These are phyloP conservation scores for Lomographa bimaculata DNA, from an alignment of 2,888 invertebrate genomes.

Conservation along the genomic window DNA sequence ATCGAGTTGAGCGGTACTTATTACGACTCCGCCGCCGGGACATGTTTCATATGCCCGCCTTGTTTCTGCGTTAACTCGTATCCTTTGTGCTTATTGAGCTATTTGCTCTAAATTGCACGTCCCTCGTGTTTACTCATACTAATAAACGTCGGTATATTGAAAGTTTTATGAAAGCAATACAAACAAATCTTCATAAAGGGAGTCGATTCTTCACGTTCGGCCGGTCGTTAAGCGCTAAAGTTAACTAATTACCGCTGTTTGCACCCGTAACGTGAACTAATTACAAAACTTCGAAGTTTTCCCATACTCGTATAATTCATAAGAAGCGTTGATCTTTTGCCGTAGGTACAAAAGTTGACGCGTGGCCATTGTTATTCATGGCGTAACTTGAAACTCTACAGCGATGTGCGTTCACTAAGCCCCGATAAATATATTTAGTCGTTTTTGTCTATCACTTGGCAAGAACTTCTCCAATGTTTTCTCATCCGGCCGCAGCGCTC, in stretches of 20 bases:
- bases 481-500: slow-evolving; percentile 69
- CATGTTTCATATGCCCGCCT: slow-evolving; percentile 67
- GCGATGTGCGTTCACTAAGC: slow-evolving; percentile 66
- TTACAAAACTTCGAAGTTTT: slow-evolving; percentile 48
- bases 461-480: slow-evolving; percentile 74
- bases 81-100: slow-evolving; percentile 63
- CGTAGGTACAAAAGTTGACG: slow-evolving; percentile 52
- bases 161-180: slow-evolving; percentile 23
- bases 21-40: slow-evolving; percentile 63
- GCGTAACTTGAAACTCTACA: slow-evolving; percentile 60
- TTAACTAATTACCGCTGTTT: slow-evolving; percentile 40
- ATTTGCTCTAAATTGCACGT: slow-evolving; percentile 48
- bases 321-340: slow-evolving; percentile 46
- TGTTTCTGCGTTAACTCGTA: slow-evolving; percentile 53
- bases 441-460: slow-evolving; percentile 72
- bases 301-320: slow-evolving; percentile 49
- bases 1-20: slow-evolving; percentile 73
- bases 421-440: slow-evolving; percentile 63
- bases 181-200: slow-evolving; percentile 22
- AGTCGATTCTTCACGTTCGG: slow-evolving; percentile 19
- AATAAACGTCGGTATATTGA: slow-evolving; percentile 28
- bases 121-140: slow-evolving; percentile 34
- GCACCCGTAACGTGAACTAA: slow-evolving; percentile 42
- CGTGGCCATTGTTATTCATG: slow-evolving; percentile 61
- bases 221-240: slow-evolving; percentile 21